Percentiles rank a stretch among this genome's conserved stretches.
phyloP scores from a whole-genome alignment of 2,888 invertebrate genomes.

The Apomyelois bistriatella region DNA sequence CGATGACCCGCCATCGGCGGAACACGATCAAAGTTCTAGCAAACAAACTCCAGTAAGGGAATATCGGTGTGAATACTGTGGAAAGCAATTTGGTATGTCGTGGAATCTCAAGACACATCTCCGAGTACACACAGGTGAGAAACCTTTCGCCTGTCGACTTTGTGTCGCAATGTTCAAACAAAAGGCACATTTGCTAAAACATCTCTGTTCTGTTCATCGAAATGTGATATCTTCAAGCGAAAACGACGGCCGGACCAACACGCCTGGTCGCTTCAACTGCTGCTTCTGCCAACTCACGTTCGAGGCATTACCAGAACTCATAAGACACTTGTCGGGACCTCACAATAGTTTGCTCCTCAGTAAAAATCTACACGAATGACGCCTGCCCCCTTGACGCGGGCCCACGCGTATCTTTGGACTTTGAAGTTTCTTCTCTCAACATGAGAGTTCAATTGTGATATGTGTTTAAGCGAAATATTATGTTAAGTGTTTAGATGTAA shows the following conservation, averaged over 20 bases:
- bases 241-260: conserved; percentile 82
- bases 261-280: conserved; percentile 87
- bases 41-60: conserved; percentile 86
- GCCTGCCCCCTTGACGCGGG: conserved; percentile 56
- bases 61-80: conserved; percentile 93
- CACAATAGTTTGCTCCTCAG: conserved; percentile 93
- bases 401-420: conserved; percentile 60
- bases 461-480: conserved; percentile 72
- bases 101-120: conserved; percentile 95
- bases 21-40: conserved; percentile 77
- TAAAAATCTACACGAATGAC: conserved; percentile 91
- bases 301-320: conserved; percentile 91
- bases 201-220: conserved; percentile 93
- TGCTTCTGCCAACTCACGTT: conserved; percentile 93
- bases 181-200: conserved; percentile 92
- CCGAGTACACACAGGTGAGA: conserved; percentile 93
- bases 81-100: conserved; percentile 95
- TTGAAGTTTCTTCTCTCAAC: conserved; percentile 64
- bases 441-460: conserved; percentile 77
- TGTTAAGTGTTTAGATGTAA: conserved; percentile 63
- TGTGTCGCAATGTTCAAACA: conserved; percentile 96
- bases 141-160: conserved; percentile 92
- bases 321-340: conserved; percentile 92
- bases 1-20: conserved; percentile 65
- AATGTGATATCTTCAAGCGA: conserved; percentile 92